Evolutionary conservation across 2,113 vertebrate genomes (phyloP).

Genomic region (Megaceryle maxima): DNA sequence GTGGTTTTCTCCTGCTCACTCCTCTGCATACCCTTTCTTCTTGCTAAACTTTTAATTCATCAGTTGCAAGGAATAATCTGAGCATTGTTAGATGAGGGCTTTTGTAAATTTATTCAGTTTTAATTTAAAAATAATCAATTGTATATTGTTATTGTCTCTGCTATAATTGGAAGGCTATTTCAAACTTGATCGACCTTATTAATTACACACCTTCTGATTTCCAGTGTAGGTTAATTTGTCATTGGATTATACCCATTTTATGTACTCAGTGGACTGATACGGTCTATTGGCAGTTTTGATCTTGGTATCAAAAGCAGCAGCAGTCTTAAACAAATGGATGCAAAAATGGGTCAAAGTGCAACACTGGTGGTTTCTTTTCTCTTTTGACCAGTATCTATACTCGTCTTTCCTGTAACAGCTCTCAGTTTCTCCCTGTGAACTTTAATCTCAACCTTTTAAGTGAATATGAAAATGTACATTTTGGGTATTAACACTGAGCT

Average conservation of each 20-base stretch:
- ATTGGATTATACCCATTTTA: background rate
- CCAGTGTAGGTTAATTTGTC: background rate
- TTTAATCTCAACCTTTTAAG: background rate
- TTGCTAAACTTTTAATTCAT: background rate
- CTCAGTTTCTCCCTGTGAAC: background rate
- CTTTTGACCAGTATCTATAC: background rate
- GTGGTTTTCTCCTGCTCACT: background rate
- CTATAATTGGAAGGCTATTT: background rate
- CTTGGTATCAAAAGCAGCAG: background rate
- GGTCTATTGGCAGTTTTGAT: background rate
- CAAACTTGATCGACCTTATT: background rate
- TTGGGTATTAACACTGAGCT: background rate
- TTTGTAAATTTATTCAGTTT: background rate
- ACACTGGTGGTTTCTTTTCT: background rate
- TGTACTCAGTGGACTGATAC: background rate
- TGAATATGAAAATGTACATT: background rate
- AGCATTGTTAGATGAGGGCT: background rate
- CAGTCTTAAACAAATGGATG: background rate
- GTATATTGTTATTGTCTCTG: background rate
- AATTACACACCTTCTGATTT: slow-evolving; percentile 9
- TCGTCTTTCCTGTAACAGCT: background rate
- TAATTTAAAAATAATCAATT: background rate
- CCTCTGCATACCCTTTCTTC: background rate
- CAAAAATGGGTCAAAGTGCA: background rate
- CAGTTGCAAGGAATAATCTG: background rate